phyloP scores from a whole-genome alignment of 2,113 vertebrate species.

The Narcine bancroftii region DNA sequence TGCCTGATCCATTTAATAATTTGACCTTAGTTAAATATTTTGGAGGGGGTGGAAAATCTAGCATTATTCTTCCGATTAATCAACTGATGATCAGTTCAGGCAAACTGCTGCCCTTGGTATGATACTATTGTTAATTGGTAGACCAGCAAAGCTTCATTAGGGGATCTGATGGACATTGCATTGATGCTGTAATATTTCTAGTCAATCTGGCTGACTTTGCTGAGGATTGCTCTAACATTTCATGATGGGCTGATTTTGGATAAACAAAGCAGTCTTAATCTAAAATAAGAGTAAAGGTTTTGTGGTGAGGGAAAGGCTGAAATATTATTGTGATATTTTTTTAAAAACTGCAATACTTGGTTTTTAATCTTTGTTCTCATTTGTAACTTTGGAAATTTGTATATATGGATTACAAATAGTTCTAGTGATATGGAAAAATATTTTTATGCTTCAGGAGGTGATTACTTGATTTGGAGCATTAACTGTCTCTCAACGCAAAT shows the following conservation, averaged over 20 bases:
- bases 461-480: too few relatives aligned
- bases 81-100: not conserved
- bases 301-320: not conserved
- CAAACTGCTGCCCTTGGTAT: not conserved
- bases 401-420: too few relatives aligned
- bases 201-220: not conserved
- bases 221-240: not conserved
- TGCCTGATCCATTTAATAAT: not conserved
- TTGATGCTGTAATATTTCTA: not conserved
- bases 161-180: too few relatives aligned
- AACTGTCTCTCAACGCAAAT: too few relatives aligned
- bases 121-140: not conserved
- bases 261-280: not conserved
- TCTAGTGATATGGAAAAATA: too few relatives aligned
- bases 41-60: not conserved
- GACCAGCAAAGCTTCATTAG: not conserved
- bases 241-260: not conserved
- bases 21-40: not conserved
- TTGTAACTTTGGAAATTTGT: too few relatives aligned
- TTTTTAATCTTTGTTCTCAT: not conserved
- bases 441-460: too few relatives aligned
- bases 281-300: not conserved
- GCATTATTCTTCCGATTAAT: not conserved
- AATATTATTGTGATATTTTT: not conserved
- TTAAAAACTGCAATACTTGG: not conserved